Conservation (phyloP, 2,888 invertebrate species). For the Synergus gifuensis region DNA sequence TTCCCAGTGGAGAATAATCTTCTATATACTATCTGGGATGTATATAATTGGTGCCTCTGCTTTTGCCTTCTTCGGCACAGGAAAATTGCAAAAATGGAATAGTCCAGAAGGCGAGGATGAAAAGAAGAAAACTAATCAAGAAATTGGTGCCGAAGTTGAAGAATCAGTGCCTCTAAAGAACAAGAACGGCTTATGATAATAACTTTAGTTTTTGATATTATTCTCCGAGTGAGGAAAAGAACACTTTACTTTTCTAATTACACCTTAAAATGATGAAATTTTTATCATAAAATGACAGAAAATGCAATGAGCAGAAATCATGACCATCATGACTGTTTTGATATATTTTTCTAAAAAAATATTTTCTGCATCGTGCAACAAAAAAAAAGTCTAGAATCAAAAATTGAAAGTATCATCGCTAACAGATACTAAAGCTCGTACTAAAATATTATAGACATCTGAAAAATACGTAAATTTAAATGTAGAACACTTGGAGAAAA, state of each 20-base stretch:
- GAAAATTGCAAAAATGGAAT: constrained; percentile 82
- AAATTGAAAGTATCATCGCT: not conserved
- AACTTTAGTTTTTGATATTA: constrained; percentile 12
- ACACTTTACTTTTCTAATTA: not conserved
- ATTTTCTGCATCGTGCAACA: not conserved
- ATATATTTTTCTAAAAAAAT: not conserved
- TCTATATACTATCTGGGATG: constrained; percentile 87
- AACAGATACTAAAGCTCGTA: not conserved
- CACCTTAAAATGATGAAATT: not conserved
- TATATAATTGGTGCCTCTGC: constrained; percentile 84
- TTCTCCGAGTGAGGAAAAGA: not conserved
- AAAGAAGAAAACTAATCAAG: constrained; percentile 34
- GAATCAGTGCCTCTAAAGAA: constrained; percentile 77
- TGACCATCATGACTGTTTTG: constrained; percentile 10
- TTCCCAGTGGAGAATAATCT: constrained; percentile 89
- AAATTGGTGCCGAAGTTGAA: constrained; percentile 65
- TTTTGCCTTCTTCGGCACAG: constrained; percentile 84
- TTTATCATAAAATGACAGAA: not conserved
- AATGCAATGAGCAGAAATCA: constrained; percentile 3
- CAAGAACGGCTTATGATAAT: constrained; percentile 71
- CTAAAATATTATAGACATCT: not conserved
- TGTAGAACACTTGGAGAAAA: not conserved
- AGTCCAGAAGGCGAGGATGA: constrained; percentile 58
- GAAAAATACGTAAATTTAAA: not conserved
- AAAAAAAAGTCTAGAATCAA: not conserved